Base-by-base conservation (phyloP, 1,140 invertebrate species). In the Paralvinella palmiformis region DNA sequence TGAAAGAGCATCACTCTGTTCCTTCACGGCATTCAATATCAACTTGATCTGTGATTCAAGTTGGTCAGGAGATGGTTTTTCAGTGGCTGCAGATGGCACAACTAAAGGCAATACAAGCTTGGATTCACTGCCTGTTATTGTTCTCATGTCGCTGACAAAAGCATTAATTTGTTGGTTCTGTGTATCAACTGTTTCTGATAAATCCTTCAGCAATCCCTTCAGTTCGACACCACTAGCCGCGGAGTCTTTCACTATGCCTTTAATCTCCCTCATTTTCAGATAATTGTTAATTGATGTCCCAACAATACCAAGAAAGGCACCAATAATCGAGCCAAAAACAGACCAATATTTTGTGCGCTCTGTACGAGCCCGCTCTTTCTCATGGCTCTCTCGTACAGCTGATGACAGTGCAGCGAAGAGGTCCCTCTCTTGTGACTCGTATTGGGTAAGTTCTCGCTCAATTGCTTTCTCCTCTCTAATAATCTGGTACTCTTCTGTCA, bases 271-370 rank as follows among this genome's bases (percentile, higher is more conserved):
- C 86, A 88, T 88, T 72, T 85, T 84, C 20, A 87, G 73, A 59
- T 83, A 79, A 69, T 87, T 88, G 71, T 86, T 88, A 31, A 88
- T 79, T 3, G 86, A 84, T 4, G 85, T 86, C 32, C 86, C 87
- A 4, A 85, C 72, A 65, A 89, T 85, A 22, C 88, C 88, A 5
- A 89, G 80, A 0, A 85, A 74, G 32, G 88, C 87, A 22, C 88
- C 88, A 45, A 87, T 74, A 68, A 89, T 79, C 4, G 88, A 89
- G 17, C 87, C 88, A 24, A 88, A 85, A 52, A 90, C 83, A 58
- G 87, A 88, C 87, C 88, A 89, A 71, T 90, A 90, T 75, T 90
- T 90, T 61, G 88, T 90, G 68, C 86, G 82, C 73, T 89, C 87
- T 15, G 87, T 86, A 72, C 88, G 85, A 2, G 87, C 85, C 48